phyloP scores from a whole-genome alignment of 2,113 vertebrate species.

The Garra rufa region DNA sequence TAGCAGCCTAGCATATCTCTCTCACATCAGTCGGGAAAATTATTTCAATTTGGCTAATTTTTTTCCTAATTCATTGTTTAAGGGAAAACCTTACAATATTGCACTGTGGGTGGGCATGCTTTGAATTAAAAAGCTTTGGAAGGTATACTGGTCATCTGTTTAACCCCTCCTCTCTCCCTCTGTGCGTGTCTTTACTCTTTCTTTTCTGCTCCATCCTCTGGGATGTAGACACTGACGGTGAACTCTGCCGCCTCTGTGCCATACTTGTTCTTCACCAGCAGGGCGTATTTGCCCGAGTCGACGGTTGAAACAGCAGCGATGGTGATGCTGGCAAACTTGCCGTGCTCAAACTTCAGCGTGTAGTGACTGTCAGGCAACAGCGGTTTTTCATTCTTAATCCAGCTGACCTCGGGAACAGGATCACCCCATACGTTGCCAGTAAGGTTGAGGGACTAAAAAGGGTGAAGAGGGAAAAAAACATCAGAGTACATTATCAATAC shows the following conservation, averaged over 20 bases:
- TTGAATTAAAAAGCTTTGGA: constrained; percentile 68
- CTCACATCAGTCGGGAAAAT: background rate
- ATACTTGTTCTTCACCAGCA: constrained; percentile 96
- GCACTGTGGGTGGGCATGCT: constrained; percentile 52
- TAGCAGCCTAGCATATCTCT: background rate
- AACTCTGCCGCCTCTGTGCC: constrained; percentile 91
- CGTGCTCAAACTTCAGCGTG: constrained; percentile 85
- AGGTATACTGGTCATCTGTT: constrained; percentile 54
- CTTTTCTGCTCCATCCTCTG: constrained; percentile 82
- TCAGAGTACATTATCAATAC: background rate
- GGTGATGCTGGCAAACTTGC: constrained; percentile 90
- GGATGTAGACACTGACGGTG: constrained; percentile 96
- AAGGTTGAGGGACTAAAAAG: constrained; percentile 89
- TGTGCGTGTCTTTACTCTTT: constrained; percentile 67
- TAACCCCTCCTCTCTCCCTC: constrained; percentile 23
- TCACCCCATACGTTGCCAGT: constrained; percentile 97
- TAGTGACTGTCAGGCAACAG: constrained; percentile 81
- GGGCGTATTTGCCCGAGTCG: constrained; percentile 94
- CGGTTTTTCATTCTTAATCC: constrained; percentile 91
- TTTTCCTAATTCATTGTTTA: too few species aligned
- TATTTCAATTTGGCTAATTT: too few species aligned
- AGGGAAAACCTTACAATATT: background rate
- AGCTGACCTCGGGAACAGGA: constrained; percentile 87
- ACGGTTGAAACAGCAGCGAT: constrained; percentile 79
- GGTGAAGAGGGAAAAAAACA: background rate